phyloP scores from a whole-genome alignment of 2,113 vertebrate species.

The Argyrosomus japonicus region DNA sequence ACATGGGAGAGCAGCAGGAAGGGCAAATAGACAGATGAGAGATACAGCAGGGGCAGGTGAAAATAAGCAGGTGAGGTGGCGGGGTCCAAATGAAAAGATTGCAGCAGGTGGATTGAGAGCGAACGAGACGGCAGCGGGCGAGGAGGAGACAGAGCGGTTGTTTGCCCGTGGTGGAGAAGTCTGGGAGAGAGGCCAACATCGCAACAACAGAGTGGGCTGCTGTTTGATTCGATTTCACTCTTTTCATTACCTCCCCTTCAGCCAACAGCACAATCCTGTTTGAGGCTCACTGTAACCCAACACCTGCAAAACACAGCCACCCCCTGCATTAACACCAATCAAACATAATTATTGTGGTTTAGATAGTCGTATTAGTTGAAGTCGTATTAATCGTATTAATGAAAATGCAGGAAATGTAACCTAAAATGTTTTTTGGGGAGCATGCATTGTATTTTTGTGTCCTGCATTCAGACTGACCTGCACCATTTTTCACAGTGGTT shows the following conservation, averaged over 20 bases:
- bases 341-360: conserved; percentile 36
- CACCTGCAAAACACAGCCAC: conserved; percentile 24
- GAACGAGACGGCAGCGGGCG: conserved; percentile 4
- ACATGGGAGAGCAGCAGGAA: conserved; percentile 29
- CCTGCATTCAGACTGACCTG: not conserved
- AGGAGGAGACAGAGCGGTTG: conserved; percentile 31
- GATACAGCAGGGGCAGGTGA: not conserved
- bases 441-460: conserved; percentile 15
- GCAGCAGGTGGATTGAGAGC: conserved; percentile 35
- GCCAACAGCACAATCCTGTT: conserved; percentile 47
- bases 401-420: not conserved
- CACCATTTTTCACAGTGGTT: not conserved
- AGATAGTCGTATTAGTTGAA: conserved; percentile 12
- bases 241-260: conserved; percentile 69
- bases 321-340: conserved; percentile 37
- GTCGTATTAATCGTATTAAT: conserved; percentile 41
- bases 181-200: conserved; percentile 64
- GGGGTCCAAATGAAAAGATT: conserved; percentile 33
- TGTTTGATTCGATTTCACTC: conserved; percentile 71
- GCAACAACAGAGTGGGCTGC: conserved; percentile 57
- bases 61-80: conserved; percentile 36
- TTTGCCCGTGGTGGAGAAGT: conserved; percentile 49
- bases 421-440: not conserved
- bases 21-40: conserved; percentile 30
- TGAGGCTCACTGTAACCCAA: conserved; percentile 45